Evolutionary conservation across 35 echinoderm and acorn worm genomes (phyloP), one percentile per base, ranked within the genome.

Genomic region (Ophiothrix spiculata): DNA sequence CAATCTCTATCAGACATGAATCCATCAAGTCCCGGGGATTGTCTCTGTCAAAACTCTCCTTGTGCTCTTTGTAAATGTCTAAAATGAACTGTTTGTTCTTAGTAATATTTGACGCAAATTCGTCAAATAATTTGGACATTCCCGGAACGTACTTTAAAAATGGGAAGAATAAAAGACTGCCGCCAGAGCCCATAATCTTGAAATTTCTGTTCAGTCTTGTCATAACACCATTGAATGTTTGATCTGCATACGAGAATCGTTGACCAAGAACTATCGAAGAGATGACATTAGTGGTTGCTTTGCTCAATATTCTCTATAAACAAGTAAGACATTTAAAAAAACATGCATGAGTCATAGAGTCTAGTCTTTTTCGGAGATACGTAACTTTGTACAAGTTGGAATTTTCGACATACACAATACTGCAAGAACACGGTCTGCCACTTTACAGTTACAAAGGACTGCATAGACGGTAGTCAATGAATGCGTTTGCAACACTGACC

Each of bases 231-330:
- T 90, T 56, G 56, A 94, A 94, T 78, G 77, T 86, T 11, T 38
- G 23, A 38, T 94, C 87, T 19, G 79, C n/a, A 32, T 94, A 90
- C 17, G 90, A 83, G 38, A 78, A 94, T 60, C 87, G 42, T 37
- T 90, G 49, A 37, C 92, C 88, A 40, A 94, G 83, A 32, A 77
- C 86, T 29, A 94, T 78, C 4, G 92, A 88, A n/a, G 88, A 94
- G 17, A 94, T 87, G 35, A 94, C 60, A 36, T 94, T 94, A 25
- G 83, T 86, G 0, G 82, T 79, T 45, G 92, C 92, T 40, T 93
- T 89, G 63, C 77, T 79, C 0, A 93, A 12, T 1, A 85, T n/a
- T 23, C n/a, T 3, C 14, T 8, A 28, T 69, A 25, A 69, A n/a
- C n/a, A n/a, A n/a, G n/a, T n/a, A n/a, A n/a, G n/a, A n/a, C n/a